Base-by-base conservation (phyloP, 2,888 invertebrate species). In the Rutpela maculata region DNA sequence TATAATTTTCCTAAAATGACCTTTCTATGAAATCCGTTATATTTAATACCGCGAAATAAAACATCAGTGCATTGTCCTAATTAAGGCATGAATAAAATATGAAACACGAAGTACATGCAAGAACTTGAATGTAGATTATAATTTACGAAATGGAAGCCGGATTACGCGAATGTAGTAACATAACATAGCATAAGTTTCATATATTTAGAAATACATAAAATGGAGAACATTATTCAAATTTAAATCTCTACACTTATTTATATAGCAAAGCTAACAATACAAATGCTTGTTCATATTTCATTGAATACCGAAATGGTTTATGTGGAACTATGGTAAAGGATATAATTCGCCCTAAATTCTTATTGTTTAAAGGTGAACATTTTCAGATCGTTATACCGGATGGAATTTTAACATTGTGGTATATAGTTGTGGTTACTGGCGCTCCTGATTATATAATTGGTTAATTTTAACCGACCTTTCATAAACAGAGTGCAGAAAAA, bases 61-160 rank as follows among this genome's bases (percentile, higher is more conserved):
- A 35, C 18, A 18, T n/a, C n/a, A 18, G 11, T 63, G 15, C 38
- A 63, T 31, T 63, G n/a, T 63, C 38, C 63, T 63, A 63, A 63
- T 63, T 63, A 63, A 38, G 10, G 35, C 17, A 35, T 63, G 18
- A 63, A 63, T 63, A 63, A 63, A 63, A 35, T 38, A 63, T 38
- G 11, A 38, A 63, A 63, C 18, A 60, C 18, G 17, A 63, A 63
- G 35, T 12, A 38, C 63, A 63, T 26, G 35, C 31, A 63, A 35
- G 15, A 63, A 35, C 35, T 17, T 15, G n/a, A 50, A 50, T 50
- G 50, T 50, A n/a, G 15, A 50, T 3, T 4, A 17, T 50, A 26
- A 26, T 31, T 38, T 12, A 38, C 38, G 63, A 38, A 11, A 38
- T 31, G 35, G n/a, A 38, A 31, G 35, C 15, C 31, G 63, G 35